Evolutionary conservation across 2,888 invertebrate genomes (phyloP), one percentile per base, ranked within the genome.

Genomic region (Tiphia femorata): DNA sequence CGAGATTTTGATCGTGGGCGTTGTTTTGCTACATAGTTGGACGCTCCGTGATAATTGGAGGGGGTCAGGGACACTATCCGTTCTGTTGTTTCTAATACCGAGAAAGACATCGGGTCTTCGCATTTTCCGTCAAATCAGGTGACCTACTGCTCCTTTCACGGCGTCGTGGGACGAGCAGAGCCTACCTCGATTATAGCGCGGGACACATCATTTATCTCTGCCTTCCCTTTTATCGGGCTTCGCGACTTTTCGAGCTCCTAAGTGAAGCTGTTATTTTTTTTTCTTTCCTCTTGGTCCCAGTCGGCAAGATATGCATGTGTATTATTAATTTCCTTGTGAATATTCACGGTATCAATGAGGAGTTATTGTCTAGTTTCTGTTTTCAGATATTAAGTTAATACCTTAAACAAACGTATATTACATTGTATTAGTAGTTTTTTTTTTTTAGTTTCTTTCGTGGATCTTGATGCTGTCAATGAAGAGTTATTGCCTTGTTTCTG

Each of bases 131-230:
- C 43, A 35, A 29, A 52, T 50, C 49, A 25, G 19, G 17, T 62
- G 64, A 68, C 65, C 67, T 58, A 68, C 58, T 67, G 64, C 42
- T 67, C 59, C 67, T 62, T 68, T 68, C 58, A 14, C 52, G 50
- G 52, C 43, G 25, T 29, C 46, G 21, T 14, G n/a, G 16, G 35
- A 37, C 42, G 20, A 49, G 25, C 25, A 12, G 40, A 51, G 23
- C 41, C 8, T 17, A 21, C 23, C 46, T 21, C 46, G 42, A 57
- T 64, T 64, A 57, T 37, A 17, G 30, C 38, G 8, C 17, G 37
- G 42, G 49, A 58, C 52, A 43, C 66, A 58, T 66, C 59, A 66
- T 67, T 67, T 66, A 62, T 54, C n/a, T n/a, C 52, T 17, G 40
- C 14, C 49, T 49, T 38, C 47, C 35, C 46, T 58, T 38, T 51